Evolutionary conservation across 2,888 invertebrate genomes (phyloP), one percentile per base, ranked within the genome.

Genomic region (Aricia artaxerxes): DNA sequence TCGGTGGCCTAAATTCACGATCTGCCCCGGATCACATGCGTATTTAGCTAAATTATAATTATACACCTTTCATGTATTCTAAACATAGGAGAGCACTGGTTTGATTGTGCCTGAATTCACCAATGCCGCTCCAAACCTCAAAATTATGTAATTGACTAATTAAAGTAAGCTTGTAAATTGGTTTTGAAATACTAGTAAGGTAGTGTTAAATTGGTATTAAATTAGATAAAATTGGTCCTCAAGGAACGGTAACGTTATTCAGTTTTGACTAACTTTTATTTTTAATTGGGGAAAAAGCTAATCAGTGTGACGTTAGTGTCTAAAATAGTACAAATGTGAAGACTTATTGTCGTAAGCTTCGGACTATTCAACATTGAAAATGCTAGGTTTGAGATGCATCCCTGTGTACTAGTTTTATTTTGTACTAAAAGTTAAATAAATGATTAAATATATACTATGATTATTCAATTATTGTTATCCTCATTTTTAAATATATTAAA

Each of bases 301-400:
- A 91, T 90, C 89, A 90, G 92, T 93, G 92, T 93, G 93, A 93
- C 92, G 90, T 92, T 92, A 93, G 94, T 95, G 92, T 95, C 94
- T 94, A 94, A 93, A 95, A 95, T 95, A 95, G 95, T 95, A 95
- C 95, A 95, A 95, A 95, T 94, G 94, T 93, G 94, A 95, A 95
- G 95, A 95, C 95, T 95, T 94, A 94, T 94, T 93, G 94, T 94
- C 94, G 92, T 94, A 95, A 94, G 93, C 93, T 92, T 94, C 94
- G 91, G 93, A 94, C 93, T 92, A 93, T 94, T 94, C 94, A 93
- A 92, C 94, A 93, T 91, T 94, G 92, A 92, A 92, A 94, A 94
- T 94, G 92, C 92, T 95, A 95, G 94, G 94, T 94, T 94, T 94
- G 93, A 94, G 92, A 93, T 95, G 94, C 94, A 95, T 93, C 94